Conservation (phyloP, 2,113 vertebrate species). For the Corythornis madagascariensis region DNA sequence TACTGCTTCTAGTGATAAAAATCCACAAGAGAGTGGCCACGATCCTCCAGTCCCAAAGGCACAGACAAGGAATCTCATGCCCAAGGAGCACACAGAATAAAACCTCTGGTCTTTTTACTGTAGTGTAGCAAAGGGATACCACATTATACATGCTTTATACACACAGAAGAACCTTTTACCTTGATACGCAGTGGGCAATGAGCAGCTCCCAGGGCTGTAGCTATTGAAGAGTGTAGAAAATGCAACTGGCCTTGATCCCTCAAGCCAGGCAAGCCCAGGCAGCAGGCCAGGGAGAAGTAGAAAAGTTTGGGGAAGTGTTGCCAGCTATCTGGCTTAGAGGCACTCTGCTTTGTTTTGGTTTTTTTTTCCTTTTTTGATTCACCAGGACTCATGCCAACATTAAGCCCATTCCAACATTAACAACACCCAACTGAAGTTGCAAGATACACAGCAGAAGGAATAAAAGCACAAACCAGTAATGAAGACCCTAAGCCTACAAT, state of each 20-base stretch:
- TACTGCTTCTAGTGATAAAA: background rate
- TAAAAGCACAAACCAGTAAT: background rate
- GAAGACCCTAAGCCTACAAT: background rate
- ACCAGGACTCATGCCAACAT: background rate
- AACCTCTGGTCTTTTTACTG: background rate
- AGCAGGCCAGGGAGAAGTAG: background rate
- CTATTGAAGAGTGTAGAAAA: background rate
- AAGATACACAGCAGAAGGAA: background rate
- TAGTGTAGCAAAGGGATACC: background rate
- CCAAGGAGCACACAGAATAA: background rate
- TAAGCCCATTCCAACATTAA: background rate
- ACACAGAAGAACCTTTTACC: background rate
- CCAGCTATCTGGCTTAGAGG: background rate
- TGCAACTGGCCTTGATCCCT: background rate
- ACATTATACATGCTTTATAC: slow-evolving; percentile 2
- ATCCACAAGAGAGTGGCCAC: background rate
- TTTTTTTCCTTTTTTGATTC: background rate
- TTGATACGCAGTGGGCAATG: slow-evolving; percentile 46
- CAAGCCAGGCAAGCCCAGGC: background rate
- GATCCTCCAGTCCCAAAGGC: background rate
- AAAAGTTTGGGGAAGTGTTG: background rate
- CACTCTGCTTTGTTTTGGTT: background rate
- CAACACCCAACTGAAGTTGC: background rate
- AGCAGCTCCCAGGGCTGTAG: slow-evolving; percentile 38
- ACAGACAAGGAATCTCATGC: accelerated